Evolutionary conservation across 2,797 vertebrate genomes (phyloP), one percentile per base, ranked within the genome.

Genomic region (Tarsius wallacei): DNA sequence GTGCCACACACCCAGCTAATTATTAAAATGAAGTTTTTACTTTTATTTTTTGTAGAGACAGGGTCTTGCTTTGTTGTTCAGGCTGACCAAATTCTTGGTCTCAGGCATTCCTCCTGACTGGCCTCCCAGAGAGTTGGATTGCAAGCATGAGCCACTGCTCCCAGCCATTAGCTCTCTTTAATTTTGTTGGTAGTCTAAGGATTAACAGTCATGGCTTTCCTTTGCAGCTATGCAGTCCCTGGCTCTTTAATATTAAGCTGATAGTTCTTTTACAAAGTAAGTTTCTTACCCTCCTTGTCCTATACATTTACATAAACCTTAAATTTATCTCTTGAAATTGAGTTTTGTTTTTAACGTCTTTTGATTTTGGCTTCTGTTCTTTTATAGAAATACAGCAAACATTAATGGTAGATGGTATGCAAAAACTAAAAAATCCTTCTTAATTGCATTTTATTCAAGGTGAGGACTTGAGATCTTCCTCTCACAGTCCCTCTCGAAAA

Each of bases 321-420:
- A 73, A 77, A 73, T 91, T 82, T 84, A 59, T 66, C 59, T 77
- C 10, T 91, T 93, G 61, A 86, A 94, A 59, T 91, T 90, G 85
- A 90, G 17, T 85, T 70, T 84, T 88, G 36, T 94, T 91, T 96
- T 94, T 93, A 93, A 77, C 22, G 7, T 92, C 31, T 90, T 84
- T 70, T 59, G 28, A 73, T 74, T 94, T 92, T 85, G 59, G 85
- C 59, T 81, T 83, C 24, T 49, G 33, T 81, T 90, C 8, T 93
- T 91, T 88, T 49, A 85, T 42, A 57, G 53, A 31, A 94, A 94
- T 33, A 80, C 66, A 93, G 19, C 28, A 91, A 73, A 94, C n/a
- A 81, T 83, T 80, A 80, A 87, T 95, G 85, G 17, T 86, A 90
- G 19, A 53, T 86, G 21, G 10, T 87, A 26, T 85, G 26, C 63